Conservation (phyloP, 2,113 vertebrate species). For the Bubalus kerabau region DNA sequence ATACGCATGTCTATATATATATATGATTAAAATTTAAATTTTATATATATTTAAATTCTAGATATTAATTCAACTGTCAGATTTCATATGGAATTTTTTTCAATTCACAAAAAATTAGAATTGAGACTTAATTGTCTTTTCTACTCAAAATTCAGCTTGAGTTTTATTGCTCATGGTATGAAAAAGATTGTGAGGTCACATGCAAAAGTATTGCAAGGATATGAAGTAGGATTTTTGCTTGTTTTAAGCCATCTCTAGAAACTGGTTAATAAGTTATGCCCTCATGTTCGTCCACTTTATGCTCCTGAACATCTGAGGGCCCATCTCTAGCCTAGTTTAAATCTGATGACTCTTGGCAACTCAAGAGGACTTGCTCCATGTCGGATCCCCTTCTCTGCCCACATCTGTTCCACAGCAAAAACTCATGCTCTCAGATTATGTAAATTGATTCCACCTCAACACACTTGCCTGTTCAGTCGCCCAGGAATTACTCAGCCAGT, state of each 20-base stretch:
- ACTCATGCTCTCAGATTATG: not conserved
- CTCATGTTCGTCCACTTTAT: not conserved
- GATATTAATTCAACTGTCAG: not conserved
- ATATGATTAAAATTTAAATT: not conserved
- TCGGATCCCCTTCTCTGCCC: accelerated
- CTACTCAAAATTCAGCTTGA: constrained; percentile 2
- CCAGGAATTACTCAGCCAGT: not conserved
- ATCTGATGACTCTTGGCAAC: not conserved
- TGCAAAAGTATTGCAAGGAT: not conserved
- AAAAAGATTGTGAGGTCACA: not conserved
- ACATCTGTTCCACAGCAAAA: not conserved
- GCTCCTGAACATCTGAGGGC: not conserved
- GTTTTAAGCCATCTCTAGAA: not conserved
- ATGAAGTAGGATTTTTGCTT: not conserved
- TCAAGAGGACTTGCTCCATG: not conserved
- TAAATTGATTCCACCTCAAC: not conserved
- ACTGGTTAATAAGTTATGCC: not conserved
- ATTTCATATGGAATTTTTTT: not conserved
- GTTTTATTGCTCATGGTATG: not conserved
- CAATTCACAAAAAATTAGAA: not conserved
- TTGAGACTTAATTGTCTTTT: not conserved
- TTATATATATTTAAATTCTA: not conserved
- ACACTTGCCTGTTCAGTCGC: not conserved
- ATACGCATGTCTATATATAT: not conserved
- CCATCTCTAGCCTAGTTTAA: not conserved